Evolutionary conservation across 2,113 vertebrate species (phyloP).

Genomic region (Cervus canadensis): DNA sequence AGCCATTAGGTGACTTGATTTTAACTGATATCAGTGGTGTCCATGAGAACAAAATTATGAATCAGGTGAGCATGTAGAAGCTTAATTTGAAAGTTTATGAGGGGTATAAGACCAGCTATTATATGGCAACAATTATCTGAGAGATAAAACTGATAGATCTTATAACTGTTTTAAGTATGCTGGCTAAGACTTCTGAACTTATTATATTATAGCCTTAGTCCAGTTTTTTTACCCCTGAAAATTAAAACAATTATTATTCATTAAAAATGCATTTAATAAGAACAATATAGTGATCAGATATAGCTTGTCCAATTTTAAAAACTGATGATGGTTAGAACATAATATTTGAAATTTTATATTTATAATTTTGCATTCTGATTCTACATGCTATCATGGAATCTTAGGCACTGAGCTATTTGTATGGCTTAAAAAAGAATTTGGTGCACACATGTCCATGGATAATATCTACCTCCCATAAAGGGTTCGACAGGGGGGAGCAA

Average conservation of each 20-base stretch:
- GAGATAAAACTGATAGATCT: conserved; percentile 68
- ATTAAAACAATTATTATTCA: conserved; percentile 41
- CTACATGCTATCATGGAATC: neutral
- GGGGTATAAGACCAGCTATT: conserved; percentile 71
- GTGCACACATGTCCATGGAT: neutral
- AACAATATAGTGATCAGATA: conserved; percentile 30
- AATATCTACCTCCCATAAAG: neutral
- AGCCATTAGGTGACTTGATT: conserved; percentile 53
- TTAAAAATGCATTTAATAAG: conserved; percentile 29
- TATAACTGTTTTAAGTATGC: conserved; percentile 70
- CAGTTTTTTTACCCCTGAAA: conserved; percentile 35
- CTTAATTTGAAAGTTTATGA: conserved; percentile 79
- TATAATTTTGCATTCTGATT: conserved; percentile 24
- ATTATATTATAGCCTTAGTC: conserved; percentile 30
- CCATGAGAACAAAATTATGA: conserved; percentile 73
- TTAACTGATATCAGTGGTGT: conserved; percentile 52
- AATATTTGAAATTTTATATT: conserved; percentile 42
- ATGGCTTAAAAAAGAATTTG: conserved; percentile 14
- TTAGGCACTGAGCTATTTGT: neutral
- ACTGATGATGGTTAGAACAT: neutral
- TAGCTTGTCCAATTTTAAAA: conserved; percentile 34
- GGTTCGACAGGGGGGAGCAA: neutral
- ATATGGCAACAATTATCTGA: conserved; percentile 66
- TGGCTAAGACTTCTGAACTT: conserved; percentile 59
- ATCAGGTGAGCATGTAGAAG: conserved; percentile 69